Evolutionary conservation across 1,140 invertebrate species (phyloP), one percentile per base, ranked within the genome.

Genomic region (Lordiphosa stackelbergi): DNA sequence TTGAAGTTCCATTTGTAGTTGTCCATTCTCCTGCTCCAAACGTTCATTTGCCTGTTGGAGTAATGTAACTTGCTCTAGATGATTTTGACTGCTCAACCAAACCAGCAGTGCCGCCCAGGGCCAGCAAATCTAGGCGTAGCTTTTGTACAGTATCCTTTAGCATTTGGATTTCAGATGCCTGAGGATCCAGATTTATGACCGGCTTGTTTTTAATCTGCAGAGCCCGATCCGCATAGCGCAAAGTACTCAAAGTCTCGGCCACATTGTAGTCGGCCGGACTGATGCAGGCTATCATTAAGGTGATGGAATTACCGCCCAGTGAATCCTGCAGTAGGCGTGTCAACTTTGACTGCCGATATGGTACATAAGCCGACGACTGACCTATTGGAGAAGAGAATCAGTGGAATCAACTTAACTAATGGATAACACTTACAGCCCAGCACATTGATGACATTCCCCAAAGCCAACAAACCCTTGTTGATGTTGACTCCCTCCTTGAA

Each of bases 401-500:
- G n/a, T n/a, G n/a, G n/a, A n/a, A n/a, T n/a, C n/a, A n/a, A n/a
- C n/a, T n/a, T n/a, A n/a, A n/a, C n/a, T n/a, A n/a, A n/a, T n/a
- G n/a, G 1, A 22, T 5, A 11, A 35, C 3, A 83, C 77, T 77
- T 56, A 87, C 86, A 62, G 36, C 95, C 94, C 0, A 98, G 87
- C 3, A 95, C 94, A 24, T 95, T 96, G 62, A 98, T 98, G 0
- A 98, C 97, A 88, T 98, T 98, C 11, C 97, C 97, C 0, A 98
- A 89, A 1, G 95, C 95, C 34, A 98, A 88, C 0, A 98, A 88
- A 0, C 96, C 97, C 85, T 94, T 95, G 87, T 98, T 98, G 48
- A 98, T 98, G 72, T 97, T 95, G 0, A 98, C 92, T 11, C 96
- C 95, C 89, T 97, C 97, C 88, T 94, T 96, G 66, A 97, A 94